phyloP scores from a whole-genome alignment of 2,888 invertebrate genomes.

The Drosophila tanythrix region DNA sequence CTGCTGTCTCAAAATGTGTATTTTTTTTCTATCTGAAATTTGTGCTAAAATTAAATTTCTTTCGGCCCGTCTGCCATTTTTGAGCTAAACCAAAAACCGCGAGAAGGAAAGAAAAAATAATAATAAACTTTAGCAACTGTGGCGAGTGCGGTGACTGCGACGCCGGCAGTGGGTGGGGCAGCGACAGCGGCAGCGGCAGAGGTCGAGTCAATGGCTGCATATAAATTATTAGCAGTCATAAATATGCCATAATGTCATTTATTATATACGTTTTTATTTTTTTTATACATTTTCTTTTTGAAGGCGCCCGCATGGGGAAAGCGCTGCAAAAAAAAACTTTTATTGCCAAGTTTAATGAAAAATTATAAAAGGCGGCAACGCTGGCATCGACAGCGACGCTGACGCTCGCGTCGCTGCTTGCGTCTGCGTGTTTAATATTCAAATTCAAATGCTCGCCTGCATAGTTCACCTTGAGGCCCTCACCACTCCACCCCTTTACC shows the following conservation, averaged over 20 bases:
- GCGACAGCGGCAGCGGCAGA: constrained; percentile 15
- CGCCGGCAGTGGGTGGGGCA: constrained; percentile 15
- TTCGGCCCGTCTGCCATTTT: constrained; percentile 37
- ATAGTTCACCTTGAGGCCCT: constrained; percentile 73
- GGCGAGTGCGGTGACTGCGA: constrained; percentile 27
- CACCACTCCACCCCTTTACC: constrained; percentile 3
- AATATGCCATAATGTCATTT: constrained; percentile 80
- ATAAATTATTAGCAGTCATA: constrained; percentile 81
- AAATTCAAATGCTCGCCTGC: constrained; percentile 60
- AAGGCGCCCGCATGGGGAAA: constrained; percentile 69
- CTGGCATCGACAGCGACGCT: constrained; percentile 45
- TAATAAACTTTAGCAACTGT: constrained; percentile 52
- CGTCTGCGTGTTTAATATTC: constrained; percentile 64
- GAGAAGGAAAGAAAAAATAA: constrained; percentile 10
- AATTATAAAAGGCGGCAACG: constrained; percentile 79
- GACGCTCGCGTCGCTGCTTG: constrained; percentile 10
- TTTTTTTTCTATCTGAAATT: constrained; percentile 36
- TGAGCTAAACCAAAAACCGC: constrained; percentile 37
- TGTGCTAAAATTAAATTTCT: constrained; percentile 62
- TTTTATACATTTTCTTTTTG: constrained; percentile 60
- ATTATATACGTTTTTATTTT: constrained; percentile 73
- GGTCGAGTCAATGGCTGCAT: constrained; percentile 61
- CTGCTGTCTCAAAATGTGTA: constrained; percentile 31
- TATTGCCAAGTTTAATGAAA: constrained; percentile 83
- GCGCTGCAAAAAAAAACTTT: constrained; percentile 68